phyloP scores from a whole-genome alignment of 2,888 invertebrate genomes.

The Macaria notata region DNA sequence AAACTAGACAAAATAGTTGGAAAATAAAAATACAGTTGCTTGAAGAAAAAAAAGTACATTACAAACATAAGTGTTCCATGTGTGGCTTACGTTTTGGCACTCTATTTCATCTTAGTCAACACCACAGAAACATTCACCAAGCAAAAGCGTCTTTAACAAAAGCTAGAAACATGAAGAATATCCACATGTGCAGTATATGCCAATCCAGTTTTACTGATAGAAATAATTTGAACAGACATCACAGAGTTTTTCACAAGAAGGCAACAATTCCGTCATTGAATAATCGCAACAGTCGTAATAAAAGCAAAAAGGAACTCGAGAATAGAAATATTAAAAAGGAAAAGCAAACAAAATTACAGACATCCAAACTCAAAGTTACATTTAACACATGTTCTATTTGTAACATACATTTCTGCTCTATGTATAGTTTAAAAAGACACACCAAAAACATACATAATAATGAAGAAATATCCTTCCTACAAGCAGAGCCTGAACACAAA shows the following conservation, averaged over 20 bases:
- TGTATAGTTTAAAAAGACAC: neutral
- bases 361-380: too few species aligned
- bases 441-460: constrained; percentile 1
- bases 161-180: too few species aligned
- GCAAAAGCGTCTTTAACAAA: neutral
- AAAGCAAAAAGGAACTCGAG: too few species aligned
- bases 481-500: neutral
- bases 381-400: too few species aligned
- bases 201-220: neutral
- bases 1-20: constrained; percentile 1
- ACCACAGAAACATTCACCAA: constrained; percentile 34
- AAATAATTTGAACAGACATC: neutral
- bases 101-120: constrained; percentile 36
- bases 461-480: neutral
- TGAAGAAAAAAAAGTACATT: neutral
- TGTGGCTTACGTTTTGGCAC: constrained; percentile 37
- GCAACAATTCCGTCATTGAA: too few species aligned
- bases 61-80: constrained; percentile 35
- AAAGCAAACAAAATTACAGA: too few species aligned
- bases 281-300: too few species aligned
- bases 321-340: too few species aligned
- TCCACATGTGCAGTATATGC: too few species aligned
- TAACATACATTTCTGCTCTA: too few species aligned
- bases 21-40: neutral
- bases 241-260: neutral